A percentile compares a stretch with the other conserved stretches of the same genome.
These are phyloP conservation scores for Enteromius viviparus DNA, from an alignment of 2,797 vertebrate species.

Conservation along the genomic window DNA sequence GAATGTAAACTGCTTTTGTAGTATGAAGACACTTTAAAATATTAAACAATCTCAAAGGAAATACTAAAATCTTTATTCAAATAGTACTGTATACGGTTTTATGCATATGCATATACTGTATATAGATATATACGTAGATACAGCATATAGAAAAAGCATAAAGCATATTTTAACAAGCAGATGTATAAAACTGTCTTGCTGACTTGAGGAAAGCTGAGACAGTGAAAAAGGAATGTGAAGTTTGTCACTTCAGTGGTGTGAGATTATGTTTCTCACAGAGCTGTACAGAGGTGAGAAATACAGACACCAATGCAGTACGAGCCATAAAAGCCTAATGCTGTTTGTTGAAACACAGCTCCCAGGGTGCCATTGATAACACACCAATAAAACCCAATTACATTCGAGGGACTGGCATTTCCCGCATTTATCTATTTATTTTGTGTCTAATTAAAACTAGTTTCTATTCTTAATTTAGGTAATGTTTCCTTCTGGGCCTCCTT, in stretches of 20 bases:
- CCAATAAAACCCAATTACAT: constrained; percentile 63
- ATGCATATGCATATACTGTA: neutral
- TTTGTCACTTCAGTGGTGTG: constrained; percentile 26
- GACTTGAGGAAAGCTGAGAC: neutral
- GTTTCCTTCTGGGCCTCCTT: constrained; percentile 58
- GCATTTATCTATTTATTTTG: constrained; percentile 59
- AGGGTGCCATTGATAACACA: constrained; percentile 58
- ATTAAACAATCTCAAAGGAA: neutral
- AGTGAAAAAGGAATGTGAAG: constrained; percentile 9
- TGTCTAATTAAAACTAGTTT: constrained; percentile 68
- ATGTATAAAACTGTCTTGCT: neutral
- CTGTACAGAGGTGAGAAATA: constrained; percentile 42
- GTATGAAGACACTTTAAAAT: neutral
- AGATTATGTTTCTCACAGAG: constrained; percentile 13
- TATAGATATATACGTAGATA: neutral
- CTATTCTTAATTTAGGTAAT: constrained; percentile 67
- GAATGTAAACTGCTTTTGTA: neutral
- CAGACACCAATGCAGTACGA: constrained; percentile 44
- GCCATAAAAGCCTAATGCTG: constrained; percentile 52
- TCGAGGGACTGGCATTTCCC: constrained; percentile 52
- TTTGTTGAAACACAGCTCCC: constrained; percentile 54
- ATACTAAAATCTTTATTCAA: neutral
- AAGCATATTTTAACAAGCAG: neutral
- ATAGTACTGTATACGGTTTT: neutral
- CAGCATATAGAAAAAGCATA: neutral